These are phyloP conservation scores for Amphimedon queenslandica DNA, from an alignment of 37 sponge, comb jelly and placozoan species.

Conservation along the genomic window DNA sequence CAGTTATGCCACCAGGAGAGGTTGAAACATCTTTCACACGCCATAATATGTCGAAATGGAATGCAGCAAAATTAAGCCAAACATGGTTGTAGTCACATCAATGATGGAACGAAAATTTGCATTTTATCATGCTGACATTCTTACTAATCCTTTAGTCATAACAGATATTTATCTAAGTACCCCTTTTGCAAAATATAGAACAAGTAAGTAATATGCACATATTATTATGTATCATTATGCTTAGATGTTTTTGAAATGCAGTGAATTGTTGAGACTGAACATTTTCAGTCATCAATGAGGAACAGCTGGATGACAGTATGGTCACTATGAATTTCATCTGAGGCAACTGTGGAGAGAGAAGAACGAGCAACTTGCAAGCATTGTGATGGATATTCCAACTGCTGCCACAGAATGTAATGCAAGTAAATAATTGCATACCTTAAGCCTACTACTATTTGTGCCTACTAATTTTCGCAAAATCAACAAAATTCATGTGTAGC, in stretches of 20 bases:
- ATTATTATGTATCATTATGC: background rate
- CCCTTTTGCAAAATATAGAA: background rate
- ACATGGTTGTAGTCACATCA: background rate
- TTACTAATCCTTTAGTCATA: background rate
- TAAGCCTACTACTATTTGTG: too few relatives aligned
- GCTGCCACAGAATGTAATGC: background rate
- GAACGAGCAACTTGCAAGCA: too few relatives aligned
- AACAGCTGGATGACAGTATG: background rate
- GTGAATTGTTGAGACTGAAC: background rate
- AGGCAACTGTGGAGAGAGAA: too few relatives aligned
- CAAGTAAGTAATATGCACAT: background rate
- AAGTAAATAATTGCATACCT: too few relatives aligned
- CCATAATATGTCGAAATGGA: background rate
- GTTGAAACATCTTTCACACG: background rate
- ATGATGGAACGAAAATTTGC: background rate
- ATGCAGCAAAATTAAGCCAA: background rate
- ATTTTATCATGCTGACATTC: background rate
- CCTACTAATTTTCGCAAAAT: too few relatives aligned
- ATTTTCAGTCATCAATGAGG: background rate
- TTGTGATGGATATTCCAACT: too few relatives aligned
- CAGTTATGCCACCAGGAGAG: background rate
- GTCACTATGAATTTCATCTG: too few relatives aligned
- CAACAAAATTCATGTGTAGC: too few relatives aligned
- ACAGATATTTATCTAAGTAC: background rate
- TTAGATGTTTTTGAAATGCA: background rate